These are phyloP conservation scores for Noctilio leporinus DNA, from an alignment of 2,113 vertebrate species.

Conservation along the genomic window DNA sequence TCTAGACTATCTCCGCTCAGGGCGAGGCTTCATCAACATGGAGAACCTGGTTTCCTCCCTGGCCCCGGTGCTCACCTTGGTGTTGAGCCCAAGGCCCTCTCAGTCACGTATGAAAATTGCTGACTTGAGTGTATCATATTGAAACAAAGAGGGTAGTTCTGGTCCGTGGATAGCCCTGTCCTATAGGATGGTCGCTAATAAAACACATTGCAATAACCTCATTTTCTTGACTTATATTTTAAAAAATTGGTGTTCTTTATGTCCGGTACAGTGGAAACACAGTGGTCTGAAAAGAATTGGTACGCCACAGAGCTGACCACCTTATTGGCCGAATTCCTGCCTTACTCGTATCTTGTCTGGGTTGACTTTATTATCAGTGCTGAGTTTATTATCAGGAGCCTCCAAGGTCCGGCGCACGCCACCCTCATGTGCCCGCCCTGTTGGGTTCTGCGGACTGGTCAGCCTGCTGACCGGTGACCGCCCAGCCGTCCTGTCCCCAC, in stretches of 20 bases:
- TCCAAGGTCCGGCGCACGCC: neutral
- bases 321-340: neutral
- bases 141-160: neutral
- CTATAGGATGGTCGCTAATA: neutral
- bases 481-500: neutral
- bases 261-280: neutral
- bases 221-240: neutral
- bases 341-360: neutral
- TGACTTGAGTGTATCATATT: neutral
- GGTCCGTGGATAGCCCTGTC: neutral
- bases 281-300: neutral
- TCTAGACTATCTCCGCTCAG: neutral
- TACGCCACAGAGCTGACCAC: neutral
- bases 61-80: neutral
- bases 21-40: neutral
- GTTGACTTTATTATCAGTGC: neutral
- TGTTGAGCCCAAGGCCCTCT: neutral
- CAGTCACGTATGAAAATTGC: neutral
- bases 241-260: neutral
- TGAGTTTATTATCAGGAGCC: neutral
- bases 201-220: neutral
- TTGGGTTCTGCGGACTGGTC: neutral
- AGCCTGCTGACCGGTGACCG: neutral
- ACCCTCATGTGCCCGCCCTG: neutral
- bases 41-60: neutral